phyloP scores from a whole-genome alignment of 1,140 invertebrate genomes.

The Melanaphis sacchari region DNA sequence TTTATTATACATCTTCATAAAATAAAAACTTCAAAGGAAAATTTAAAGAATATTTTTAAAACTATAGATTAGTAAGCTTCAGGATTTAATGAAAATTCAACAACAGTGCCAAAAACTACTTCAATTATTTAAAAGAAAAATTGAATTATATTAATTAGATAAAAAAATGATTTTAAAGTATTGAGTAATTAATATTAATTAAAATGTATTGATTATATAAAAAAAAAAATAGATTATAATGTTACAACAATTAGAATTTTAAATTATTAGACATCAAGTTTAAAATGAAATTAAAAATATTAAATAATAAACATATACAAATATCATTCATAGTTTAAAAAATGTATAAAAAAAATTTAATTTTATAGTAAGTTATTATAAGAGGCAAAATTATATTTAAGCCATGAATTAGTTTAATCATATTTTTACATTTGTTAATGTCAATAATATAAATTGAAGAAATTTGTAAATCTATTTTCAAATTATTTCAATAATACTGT shows the following conservation, averaged over 20 bases:
- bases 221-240: no score
- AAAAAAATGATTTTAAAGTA: no score
- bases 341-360: not conserved
- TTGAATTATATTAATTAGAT: not conserved
- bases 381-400: not conserved
- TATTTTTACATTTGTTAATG: not conserved
- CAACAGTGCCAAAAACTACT: not conserved
- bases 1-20: no score
- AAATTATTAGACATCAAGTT: no score
- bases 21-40: not conserved
- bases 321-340: not conserved
- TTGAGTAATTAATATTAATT: no score
- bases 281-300: no score
- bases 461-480: not conserved
- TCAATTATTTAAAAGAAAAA: not conserved
- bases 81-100: not conserved
- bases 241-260: no score
- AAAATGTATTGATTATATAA: no score
- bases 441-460: not conserved
- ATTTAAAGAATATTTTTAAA: not conserved
- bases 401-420: not conserved
- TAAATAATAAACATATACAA: no score
- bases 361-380: not conserved
- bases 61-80: not conserved
- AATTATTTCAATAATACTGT: slow-evolving; percentile 16